A percentile compares a stretch with the other conserved stretches of the same genome.
These are phyloP conservation scores for Eueides isabella DNA, from an alignment of 1,140 invertebrate species.

Conservation along the genomic window DNA sequence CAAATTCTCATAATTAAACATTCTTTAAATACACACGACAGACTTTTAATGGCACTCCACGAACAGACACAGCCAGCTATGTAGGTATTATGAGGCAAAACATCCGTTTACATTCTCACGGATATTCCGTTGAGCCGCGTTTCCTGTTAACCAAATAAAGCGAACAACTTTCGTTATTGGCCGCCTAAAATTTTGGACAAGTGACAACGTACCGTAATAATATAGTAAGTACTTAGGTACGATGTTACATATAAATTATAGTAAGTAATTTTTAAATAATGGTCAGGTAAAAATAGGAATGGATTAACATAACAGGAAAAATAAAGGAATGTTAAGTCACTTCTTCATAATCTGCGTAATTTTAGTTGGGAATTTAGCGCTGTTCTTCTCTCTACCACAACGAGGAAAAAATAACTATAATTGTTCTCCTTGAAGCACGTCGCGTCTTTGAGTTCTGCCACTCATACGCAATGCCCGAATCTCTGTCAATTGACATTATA, in stretches of 20 bases:
- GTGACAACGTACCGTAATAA: neutral
- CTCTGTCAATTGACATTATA: too few species aligned
- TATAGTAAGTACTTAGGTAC: neutral
- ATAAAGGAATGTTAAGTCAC: too few species aligned
- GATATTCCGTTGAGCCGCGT: conserved; percentile 18
- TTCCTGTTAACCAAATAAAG: conserved; percentile 27
- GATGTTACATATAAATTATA: neutral
- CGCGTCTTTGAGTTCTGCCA: too few species aligned
- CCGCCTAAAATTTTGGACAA: conserved; percentile 1
- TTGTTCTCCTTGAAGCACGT: too few species aligned
- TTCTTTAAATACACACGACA: neutral
- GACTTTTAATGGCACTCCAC: neutral
- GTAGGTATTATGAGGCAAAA: neutral
- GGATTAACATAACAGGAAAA: too few species aligned
- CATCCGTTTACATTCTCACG: conserved; percentile 26
- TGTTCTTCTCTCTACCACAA: too few species aligned
- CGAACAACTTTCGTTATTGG: conserved; percentile 30
- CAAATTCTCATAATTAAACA: neutral
- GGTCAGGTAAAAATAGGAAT: too few species aligned
- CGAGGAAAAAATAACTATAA: too few species aligned
- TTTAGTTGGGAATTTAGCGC: too few species aligned
- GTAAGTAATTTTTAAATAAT: too few species aligned
- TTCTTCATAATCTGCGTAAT: too few species aligned
- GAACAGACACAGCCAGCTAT: neutral
- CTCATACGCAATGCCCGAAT: too few species aligned